Evolutionary conservation across 2,797 vertebrate species (phyloP).

Genomic region (Allobates femoralis): DNA sequence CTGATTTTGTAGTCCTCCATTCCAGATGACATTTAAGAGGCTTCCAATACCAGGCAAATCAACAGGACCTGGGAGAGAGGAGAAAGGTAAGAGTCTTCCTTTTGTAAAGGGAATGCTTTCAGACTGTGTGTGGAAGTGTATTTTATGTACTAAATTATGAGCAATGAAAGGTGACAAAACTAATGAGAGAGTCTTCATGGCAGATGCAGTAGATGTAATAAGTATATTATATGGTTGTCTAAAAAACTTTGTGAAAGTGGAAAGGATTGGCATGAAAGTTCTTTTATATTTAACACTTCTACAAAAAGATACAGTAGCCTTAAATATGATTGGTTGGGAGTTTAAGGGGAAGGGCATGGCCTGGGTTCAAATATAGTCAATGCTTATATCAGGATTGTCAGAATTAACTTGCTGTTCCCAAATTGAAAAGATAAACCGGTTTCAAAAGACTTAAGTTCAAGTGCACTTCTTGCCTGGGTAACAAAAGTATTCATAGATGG

Average conservation of each 20-base stretch:
- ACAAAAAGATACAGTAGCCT: conserved; percentile 2
- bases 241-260: background rate
- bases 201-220: background rate
- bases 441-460: conserved; percentile 51
- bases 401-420: conserved; percentile 16
- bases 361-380: background rate
- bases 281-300: conserved; percentile 37
- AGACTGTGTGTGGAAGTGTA: conserved; percentile 36
- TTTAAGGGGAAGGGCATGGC: conserved; percentile 37
- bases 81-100: conserved; percentile 38
- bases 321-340: conserved; percentile 40
- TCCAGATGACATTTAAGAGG: conserved; percentile 54
- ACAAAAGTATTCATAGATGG: background rate
- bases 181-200: conserved; percentile 41
- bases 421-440: conserved; percentile 49
- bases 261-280: conserved; percentile 4
- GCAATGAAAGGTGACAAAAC: background rate
- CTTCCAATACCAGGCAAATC: conserved; percentile 52
- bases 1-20: conserved; percentile 61
- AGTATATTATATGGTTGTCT: background rate
- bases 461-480: conserved; percentile 32
- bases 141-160: background rate
- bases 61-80: conserved; percentile 56
- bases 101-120: conserved; percentile 27
- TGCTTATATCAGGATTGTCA: conserved; percentile 35